Base-by-base conservation (phyloP, 2,797 vertebrate species). In the Epinephelus coioides region DNA sequence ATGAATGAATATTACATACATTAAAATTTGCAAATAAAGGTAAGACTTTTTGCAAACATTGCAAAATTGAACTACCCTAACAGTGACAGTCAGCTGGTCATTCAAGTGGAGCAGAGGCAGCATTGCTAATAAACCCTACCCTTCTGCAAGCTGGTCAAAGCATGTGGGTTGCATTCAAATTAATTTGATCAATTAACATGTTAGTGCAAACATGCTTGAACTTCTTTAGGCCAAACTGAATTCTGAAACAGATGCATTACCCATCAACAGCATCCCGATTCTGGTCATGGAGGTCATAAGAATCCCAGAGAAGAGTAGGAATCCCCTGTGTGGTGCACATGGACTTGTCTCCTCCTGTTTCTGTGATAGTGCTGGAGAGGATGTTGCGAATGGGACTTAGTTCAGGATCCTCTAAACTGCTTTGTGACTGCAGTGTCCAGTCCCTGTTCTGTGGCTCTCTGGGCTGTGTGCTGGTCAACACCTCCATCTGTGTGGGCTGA, bases 341-440 rank as follows among this genome's bases (percentile, higher is more conserved):
- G 0, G 85, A 84, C 54, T 70, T 34, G 11, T 92, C 93, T 50
- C 59, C 63, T 49, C 65, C 71, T 1, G 40, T 43, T 43, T 93
- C 75, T 0, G 90, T 91, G 2, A 96, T 90, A 0, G 96, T 95
- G 84, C 95, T 94, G 57, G 93, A 95, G 17, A 96, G 91, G 66
- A 95, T 18, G n/a, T 90, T 84, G 4, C 53, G 3, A 12, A 92
- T 85, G 2, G 92, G 86, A 70, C 92, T 92, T 0, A 92, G 73
- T 2, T 85, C 90, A 0, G 77, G 61, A 44, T 92, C 90, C 43
- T 76, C 86, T 38, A 89, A 62, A 17, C 57, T 69, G 56, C 88
- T 77, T 12, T 89, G 69, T 3, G 81, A 66, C 0, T 62, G 69
- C 0, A 40, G 46, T 0, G 14, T 50, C 71, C 84, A 81, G 53